These are phyloP conservation scores for Fregata magnificens DNA, from an alignment of 2,113 vertebrate genomes.

Conservation along the genomic window DNA sequence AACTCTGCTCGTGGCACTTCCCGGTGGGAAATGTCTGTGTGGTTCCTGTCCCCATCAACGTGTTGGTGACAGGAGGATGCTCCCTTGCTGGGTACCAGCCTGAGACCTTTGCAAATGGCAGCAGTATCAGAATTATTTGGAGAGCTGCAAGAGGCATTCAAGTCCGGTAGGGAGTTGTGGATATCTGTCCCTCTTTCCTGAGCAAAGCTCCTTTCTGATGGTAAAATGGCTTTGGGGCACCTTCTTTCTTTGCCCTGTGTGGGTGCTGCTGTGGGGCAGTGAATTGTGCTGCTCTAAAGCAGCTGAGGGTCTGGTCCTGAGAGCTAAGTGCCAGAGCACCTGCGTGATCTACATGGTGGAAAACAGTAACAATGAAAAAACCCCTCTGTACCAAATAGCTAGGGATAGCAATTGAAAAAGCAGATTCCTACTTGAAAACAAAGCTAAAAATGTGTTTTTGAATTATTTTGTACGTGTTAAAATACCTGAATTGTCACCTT, in stretches of 20 bases:
- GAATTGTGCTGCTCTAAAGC: background rate
- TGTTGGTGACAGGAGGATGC: background rate
- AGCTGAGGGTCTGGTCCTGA: background rate
- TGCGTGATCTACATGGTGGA: accelerated
- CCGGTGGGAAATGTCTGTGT: accelerated
- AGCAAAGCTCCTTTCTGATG: background rate
- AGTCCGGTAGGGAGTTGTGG: background rate
- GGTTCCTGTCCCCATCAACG: accelerated
- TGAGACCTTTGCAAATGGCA: background rate
- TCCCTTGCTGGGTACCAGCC: accelerated
- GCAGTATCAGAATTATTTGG: background rate
- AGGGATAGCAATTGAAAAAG: background rate
- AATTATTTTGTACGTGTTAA: background rate
- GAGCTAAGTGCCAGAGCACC: background rate
- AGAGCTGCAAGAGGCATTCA: accelerated
- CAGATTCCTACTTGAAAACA: background rate
- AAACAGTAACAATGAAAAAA: background rate
- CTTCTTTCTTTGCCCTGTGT: background rate
- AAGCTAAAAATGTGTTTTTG: background rate
- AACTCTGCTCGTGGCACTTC: background rate
- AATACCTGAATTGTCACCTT: background rate
- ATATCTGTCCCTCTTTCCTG: background rate
- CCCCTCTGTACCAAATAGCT: no score
- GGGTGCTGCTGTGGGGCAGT: background rate
- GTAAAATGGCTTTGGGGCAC: background rate